phyloP scores from a whole-genome alignment of 2,113 vertebrate species.

The Barbus barbus region DNA sequence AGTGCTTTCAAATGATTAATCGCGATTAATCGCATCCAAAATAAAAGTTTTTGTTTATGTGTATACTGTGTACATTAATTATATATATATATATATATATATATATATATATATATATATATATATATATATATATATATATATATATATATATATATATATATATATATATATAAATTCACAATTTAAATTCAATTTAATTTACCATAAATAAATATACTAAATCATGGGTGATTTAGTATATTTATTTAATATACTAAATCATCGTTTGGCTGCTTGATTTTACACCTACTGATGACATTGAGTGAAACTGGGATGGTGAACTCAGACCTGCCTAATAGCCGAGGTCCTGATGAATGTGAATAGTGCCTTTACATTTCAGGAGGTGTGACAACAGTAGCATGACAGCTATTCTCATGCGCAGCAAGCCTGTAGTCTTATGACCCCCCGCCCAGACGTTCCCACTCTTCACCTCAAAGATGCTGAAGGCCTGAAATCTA shows the following conservation, averaged over 20 bases:
- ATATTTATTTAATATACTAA: too few species aligned
- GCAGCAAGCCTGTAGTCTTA: slow-evolving; percentile 16
- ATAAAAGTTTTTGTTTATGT: too few species aligned
- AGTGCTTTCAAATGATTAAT: too few species aligned
- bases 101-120: too few species aligned
- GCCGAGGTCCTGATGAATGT: slow-evolving; percentile 28
- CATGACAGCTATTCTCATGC: slow-evolving; percentile 45
- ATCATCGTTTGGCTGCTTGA: background rate
- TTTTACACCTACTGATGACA: background rate
- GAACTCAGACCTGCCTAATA: slow-evolving; percentile 7
- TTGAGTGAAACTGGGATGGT: background rate
- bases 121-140: too few species aligned
- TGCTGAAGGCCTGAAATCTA: slow-evolving; percentile 28
- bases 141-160: too few species aligned
- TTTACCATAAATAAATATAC: background rate
- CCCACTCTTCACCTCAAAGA: slow-evolving; percentile 13
- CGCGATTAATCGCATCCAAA: too few species aligned
- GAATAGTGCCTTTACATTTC: slow-evolving; percentile 37
- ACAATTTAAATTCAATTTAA: background rate
- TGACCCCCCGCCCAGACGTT: background rate
- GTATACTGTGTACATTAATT: too few species aligned
- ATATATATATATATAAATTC: too few species aligned
- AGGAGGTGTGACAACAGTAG: too few species aligned
- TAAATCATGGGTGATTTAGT: too few species aligned
- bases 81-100: too few species aligned